Conservation (phyloP, 2,113 vertebrate genomes). For the Chaetura pelagica region DNA sequence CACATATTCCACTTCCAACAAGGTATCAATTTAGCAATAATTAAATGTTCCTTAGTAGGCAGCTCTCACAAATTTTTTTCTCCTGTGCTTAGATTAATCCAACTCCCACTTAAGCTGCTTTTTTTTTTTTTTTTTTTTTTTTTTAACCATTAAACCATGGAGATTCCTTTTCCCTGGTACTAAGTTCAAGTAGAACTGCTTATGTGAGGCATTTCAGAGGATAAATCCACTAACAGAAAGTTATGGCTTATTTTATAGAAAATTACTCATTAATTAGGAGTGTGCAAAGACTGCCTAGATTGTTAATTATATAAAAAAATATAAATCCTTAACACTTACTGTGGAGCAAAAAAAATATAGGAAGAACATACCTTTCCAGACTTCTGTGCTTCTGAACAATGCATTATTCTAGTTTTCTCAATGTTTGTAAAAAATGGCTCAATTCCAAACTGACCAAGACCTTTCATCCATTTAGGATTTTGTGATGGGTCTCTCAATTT, state of each 20-base stretch:
- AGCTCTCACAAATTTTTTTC: neutral
- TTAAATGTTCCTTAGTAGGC: neutral
- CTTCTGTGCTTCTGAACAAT: neutral
- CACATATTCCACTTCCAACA: neutral
- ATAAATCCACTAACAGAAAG: neutral
- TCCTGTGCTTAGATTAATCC: neutral
- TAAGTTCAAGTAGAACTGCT: neutral
- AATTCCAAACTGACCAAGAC: neutral
- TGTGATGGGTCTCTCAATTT: slow-evolving; percentile 95
- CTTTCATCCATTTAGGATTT: slow-evolving; percentile 85
- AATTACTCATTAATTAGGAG: neutral
- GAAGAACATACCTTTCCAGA: neutral
- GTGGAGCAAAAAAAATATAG: neutral
- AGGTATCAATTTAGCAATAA: neutral
- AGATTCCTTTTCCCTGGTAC: neutral
- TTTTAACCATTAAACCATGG: neutral
- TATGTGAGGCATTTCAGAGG: neutral
- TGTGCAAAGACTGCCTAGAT: neutral
- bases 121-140: neutral
- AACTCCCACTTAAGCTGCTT: neutral
- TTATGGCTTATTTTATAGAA: neutral
- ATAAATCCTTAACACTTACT: neutral
- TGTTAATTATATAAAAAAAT: neutral
- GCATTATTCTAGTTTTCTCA: neutral
- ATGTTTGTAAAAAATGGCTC: neutral